Base-by-base conservation (phyloP, 1,140 invertebrate genomes). In the Acromyrmex charruanus region DNA sequence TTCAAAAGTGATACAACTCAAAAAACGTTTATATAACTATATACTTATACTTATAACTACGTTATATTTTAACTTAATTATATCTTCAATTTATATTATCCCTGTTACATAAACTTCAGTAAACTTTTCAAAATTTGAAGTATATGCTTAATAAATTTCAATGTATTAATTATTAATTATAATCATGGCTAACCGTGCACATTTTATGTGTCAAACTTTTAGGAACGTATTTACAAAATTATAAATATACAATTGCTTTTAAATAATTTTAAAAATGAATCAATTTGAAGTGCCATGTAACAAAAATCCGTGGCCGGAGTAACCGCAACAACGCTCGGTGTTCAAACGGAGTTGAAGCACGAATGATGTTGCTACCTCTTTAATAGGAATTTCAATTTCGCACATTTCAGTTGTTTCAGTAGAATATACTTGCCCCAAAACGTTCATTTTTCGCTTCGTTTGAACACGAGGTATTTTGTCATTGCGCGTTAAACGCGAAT, bases 331-430 rank as follows among this genome's bases (percentile, higher is more conserved):
- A 66, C 18, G 25, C 3, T 65, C 9, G 7, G 9, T n/a, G 18
- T 39, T 66, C 31, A 39, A 68, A 39, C 39, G 28, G 28, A 71
- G n/a, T 18, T 44, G n/a, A 55, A 69, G 10, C 25, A 49, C 39
- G 9, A 68, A 69, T 81, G 31, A 81, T 55, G 49, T 55, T 69
- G 49, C 65, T 25, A 6, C 49, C 49, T 35, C 65, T 69, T 81
- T 81, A 69, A 69, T 69, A 55, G 49, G 31, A 81, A 81, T 81
- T 81, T 61, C 49, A 81, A 81, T 81, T 69, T 55, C 14, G 49
- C 49, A 44, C 65, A 25, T 71, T 71, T 71, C 65, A 81, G 53
- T 81, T 69, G n/a, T 81, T 81, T 39, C 31, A 21, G 21, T 39
- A 39, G 49, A 69, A 53, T 55, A 80, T n/a, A 16, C 6, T 25